These are phyloP conservation scores for Drosophila mercatorum DNA, from an alignment of 2,888 invertebrate genomes.

Conservation along the genomic window DNA sequence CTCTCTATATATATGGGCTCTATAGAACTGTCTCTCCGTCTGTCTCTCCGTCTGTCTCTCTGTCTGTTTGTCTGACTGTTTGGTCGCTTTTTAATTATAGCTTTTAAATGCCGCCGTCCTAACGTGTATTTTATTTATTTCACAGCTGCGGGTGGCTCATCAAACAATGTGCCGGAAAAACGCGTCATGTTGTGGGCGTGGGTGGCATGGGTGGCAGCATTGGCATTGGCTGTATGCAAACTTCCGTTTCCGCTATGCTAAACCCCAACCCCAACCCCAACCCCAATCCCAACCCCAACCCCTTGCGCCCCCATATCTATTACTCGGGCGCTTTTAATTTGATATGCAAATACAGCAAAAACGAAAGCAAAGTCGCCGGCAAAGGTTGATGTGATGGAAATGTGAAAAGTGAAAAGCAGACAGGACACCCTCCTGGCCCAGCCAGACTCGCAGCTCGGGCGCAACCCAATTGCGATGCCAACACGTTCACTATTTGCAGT, in stretches of 20 bases:
- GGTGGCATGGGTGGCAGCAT: not conserved
- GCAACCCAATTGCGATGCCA: constrained; percentile 39
- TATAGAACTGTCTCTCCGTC: constrained; percentile 35
- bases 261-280: not conserved
- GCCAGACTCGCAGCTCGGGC: constrained; percentile 22
- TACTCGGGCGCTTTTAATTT: constrained; percentile 79
- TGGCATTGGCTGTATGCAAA: constrained; percentile 50
- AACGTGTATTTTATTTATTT: constrained; percentile 81
- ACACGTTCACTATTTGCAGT: constrained; percentile 76
- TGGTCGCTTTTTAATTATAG: constrained; percentile 79
- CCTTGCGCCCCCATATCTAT: constrained; percentile 33
- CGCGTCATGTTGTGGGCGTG: constrained; percentile 59
- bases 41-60: constrained; percentile 5
- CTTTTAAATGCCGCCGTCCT: constrained; percentile 77
- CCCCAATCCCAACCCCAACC: not conserved
- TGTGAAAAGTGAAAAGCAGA: constrained; percentile 79
- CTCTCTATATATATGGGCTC: constrained; percentile 15
- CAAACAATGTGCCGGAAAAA: constrained; percentile 78
- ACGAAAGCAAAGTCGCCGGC: constrained; percentile 75
- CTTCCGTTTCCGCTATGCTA: constrained; percentile 65
- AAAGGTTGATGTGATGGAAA: constrained; percentile 77
- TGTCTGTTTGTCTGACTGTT: constrained; percentile 45
- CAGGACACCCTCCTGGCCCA: constrained; percentile 23
- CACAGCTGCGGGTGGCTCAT: constrained; percentile 79
- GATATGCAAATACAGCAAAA: constrained; percentile 80